Evolutionary conservation across 1,140 invertebrate species (phyloP), one percentile per base, ranked within the genome.

Genomic region (Zaprionus inermis): DNA sequence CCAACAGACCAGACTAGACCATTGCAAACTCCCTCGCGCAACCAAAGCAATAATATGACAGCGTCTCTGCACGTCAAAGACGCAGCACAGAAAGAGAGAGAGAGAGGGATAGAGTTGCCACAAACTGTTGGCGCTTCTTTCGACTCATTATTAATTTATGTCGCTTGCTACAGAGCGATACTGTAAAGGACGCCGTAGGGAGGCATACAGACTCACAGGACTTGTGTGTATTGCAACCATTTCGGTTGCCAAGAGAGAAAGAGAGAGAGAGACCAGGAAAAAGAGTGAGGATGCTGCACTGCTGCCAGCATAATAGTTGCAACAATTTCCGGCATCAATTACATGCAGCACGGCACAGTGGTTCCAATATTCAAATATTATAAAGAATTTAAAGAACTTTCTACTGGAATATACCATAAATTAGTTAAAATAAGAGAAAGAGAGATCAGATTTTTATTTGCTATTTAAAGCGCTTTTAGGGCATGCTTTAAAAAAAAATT

Each of bases 311-410:
- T 22, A 32, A 73, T 22, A 72, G 74, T 54, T 76, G 76, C 76
- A 76, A 68, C 76, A 76, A 76, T 79, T 76, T 76, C 58, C 59
- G 72, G 67, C 76, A 76, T 75, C 72, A 79, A 78, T 72, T 76
- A 67, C 72, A 18, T 38, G 44, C 41, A 30, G 16, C 28, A 18
- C 5, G 12, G 68, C 34, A 44, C 38, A 22, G 65, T 63, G 61
- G 67, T 44, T 7, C 32, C 51, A 64, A 20, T 11, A 12, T 22
- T 18, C 1, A 49, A 49, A 28, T 28, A 28, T 28, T 28, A 28
- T 28, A 28, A 5, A 28, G 24, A 28, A 28, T 28, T 28, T 28
- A 5, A 3, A 28, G 5, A 28, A 28, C 24, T 28, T n/a, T n/a
- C n/a, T n/a, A n/a, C n/a, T n/a, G n/a, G n/a, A n/a, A n/a, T n/a